Evolutionary conservation across 2,888 invertebrate genomes (phyloP).

Genomic region (Caenorhabditis sinica): DNA sequence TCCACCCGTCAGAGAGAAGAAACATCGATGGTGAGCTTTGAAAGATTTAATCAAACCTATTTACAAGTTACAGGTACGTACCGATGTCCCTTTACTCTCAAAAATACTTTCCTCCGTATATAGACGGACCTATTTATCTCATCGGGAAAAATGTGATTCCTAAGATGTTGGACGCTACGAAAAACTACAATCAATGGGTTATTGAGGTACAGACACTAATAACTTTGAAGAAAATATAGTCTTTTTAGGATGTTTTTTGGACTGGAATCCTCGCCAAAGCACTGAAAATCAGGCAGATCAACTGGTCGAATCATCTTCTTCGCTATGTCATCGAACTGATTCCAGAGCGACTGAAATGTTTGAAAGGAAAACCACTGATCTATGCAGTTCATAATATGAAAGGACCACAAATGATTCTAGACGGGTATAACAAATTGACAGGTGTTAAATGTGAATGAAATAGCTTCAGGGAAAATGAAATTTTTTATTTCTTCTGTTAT

Average conservation of each 20-base stretch:
- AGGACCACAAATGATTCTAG: slow-evolving; percentile 50
- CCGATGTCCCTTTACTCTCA: slow-evolving; percentile 47
- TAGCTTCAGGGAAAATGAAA: slow-evolving; percentile 31
- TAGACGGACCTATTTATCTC: slow-evolving; percentile 71
- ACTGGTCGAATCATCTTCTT: slow-evolving; percentile 46
- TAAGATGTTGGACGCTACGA: slow-evolving; percentile 57
- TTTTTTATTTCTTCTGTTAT: slow-evolving; percentile 28
- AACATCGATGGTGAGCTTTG: slow-evolving; percentile 61
- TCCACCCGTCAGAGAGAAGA: slow-evolving; percentile 54
- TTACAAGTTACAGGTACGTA: slow-evolving; percentile 54
- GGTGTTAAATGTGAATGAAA: slow-evolving; percentile 41
- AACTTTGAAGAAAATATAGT: background rate
- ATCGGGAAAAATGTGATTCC: slow-evolving; percentile 58
- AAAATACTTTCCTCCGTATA: slow-evolving; percentile 67
- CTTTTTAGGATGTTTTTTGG: slow-evolving; percentile 62
- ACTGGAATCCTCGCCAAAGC: slow-evolving; percentile 57
- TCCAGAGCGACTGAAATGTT: slow-evolving; percentile 30
- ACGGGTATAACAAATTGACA: slow-evolving; percentile 47
- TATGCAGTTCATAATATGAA: slow-evolving; percentile 55
- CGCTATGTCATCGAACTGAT: slow-evolving; percentile 40
- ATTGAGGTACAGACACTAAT: slow-evolving; percentile 36
- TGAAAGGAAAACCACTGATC: slow-evolving; percentile 45
- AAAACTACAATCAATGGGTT: slow-evolving; percentile 53
- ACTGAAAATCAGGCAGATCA: slow-evolving; percentile 34
- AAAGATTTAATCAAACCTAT: background rate